phyloP scores from a whole-genome alignment of 2,888 invertebrate species.

The Lypha dubia region DNA sequence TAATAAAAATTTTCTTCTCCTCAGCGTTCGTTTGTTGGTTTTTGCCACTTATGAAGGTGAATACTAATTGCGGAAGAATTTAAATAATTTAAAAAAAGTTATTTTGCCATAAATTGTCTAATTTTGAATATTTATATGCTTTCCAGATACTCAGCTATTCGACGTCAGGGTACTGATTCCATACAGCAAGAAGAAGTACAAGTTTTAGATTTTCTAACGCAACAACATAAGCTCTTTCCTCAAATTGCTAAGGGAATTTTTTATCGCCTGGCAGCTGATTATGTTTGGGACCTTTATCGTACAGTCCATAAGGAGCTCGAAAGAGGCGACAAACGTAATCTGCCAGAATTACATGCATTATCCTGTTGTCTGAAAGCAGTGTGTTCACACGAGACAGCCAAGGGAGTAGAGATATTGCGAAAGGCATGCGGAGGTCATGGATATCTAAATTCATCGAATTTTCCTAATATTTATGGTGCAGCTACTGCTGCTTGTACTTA shows the following conservation, averaged over 20 bases:
- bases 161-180: conserved; percentile 93
- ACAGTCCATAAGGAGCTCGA: conserved; percentile 90
- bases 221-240: conserved; percentile 95
- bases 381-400: conserved; percentile 88
- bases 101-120: too few species aligned
- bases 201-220: conserved; percentile 95
- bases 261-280: conserved; percentile 89
- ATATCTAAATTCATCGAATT: conserved; percentile 92
- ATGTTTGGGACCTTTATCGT: conserved; percentile 93
- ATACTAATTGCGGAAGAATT: too few species aligned
- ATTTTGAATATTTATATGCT: neutral
- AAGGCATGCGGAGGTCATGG: conserved; percentile 98
- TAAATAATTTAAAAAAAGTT: too few species aligned
- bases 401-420: conserved; percentile 92
- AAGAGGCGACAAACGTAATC: conserved; percentile 88
- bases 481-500: conserved; percentile 95
- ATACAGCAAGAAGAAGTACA: conserved; percentile 91
- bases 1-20: too few species aligned
- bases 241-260: conserved; percentile 91
- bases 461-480: conserved; percentile 91
- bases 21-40: too few species aligned
- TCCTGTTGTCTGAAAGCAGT: conserved; percentile 96
- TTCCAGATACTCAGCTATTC: conserved; percentile 89
- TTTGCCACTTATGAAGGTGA: too few species aligned
- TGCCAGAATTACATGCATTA: conserved; percentile 93